Percentiles rank a stretch among this genome's conserved stretches.
phyloP scores from a whole-genome alignment of 2,797 vertebrate species.

The Manis crassicaudata region DNA sequence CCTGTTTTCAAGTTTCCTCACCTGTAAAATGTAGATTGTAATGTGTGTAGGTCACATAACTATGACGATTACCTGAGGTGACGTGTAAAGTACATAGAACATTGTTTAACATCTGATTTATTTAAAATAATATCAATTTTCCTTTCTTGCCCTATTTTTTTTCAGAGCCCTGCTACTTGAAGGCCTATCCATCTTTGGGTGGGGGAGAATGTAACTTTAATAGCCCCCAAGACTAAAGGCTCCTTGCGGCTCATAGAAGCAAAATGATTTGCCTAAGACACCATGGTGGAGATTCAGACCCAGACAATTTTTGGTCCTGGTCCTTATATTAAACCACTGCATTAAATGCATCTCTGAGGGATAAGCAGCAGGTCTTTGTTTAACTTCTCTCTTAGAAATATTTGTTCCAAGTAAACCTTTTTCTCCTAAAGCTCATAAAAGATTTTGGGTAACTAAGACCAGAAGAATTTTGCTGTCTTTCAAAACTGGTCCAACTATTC shows the following conservation, averaged over 20 bases:
- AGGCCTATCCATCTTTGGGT: neutral
- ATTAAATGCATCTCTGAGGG: neutral
- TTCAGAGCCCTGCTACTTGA: neutral
- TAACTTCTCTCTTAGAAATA: conserved; percentile 11
- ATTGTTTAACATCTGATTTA: neutral
- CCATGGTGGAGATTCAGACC: neutral
- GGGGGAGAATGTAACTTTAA: neutral
- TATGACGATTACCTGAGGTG: neutral
- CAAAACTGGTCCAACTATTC: neutral
- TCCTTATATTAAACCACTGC: neutral
- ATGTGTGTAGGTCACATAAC: no score
- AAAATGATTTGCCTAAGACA: neutral
- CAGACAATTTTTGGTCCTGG: neutral
- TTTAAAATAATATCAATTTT: conserved; percentile 7
- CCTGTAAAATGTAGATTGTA: neutral
- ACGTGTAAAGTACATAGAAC: neutral
- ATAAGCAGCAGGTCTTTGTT: neutral
- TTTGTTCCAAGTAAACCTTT: neutral
- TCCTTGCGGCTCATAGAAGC: neutral
- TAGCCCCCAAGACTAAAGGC: no score
- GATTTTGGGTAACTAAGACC: neutral
- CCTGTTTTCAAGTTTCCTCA: neutral
- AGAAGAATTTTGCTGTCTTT: neutral
- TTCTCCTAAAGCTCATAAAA: neutral
- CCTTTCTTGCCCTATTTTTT: neutral